Base-by-base conservation (phyloP, 2,797 vertebrate species). In the Sphaeramia orbicularis region DNA sequence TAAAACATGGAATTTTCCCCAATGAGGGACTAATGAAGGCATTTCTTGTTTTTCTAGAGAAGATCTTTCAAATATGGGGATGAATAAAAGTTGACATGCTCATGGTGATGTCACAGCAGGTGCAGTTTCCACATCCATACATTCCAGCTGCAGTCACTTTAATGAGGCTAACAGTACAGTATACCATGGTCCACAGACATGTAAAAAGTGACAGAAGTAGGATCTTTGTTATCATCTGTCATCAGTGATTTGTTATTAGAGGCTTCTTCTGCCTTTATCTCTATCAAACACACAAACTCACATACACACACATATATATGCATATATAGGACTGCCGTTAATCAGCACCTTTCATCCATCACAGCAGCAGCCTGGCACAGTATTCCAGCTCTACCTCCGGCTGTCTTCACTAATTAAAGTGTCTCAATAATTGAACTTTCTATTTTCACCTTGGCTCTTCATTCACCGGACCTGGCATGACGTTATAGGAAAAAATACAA, bases 311-410 rank as follows among this genome's bases (percentile, higher is more conserved):
- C 16, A 51, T 19, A 47, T 35, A 52, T 40, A 45, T 42, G 24
- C 12, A 49, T 11, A 53, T 10, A 6, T 2, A 15, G 44, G 21
- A 37, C 36, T 43, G 24, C 19, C 66, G 60, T 71, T 82, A 80
- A 84, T 84, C 78, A 83, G 50, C 59, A 61, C 53, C 67, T 51
- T 54, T 50, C 74, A 81, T 87, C 82, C 75, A 83, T 86, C 80
- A 81, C 35, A 42, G 40, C 47, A 41, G 68, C 43, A 43, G 65
- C 68, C 60, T 64, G 61, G 41, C 57, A 62, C 52, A 69, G 43
- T 55, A 70, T 74, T 67, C 64, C 51, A 8, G 14, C 47, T 58
- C 43, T 41, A 73, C 77, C 81, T 66, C 64, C 12, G 43, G 62
- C 67, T 80, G 77, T 67, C 42, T 52, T 76, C 54, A 69, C 64